Conservation (phyloP, 2,797 vertebrate genomes). For the Neomorphus geoffroyi region DNA sequence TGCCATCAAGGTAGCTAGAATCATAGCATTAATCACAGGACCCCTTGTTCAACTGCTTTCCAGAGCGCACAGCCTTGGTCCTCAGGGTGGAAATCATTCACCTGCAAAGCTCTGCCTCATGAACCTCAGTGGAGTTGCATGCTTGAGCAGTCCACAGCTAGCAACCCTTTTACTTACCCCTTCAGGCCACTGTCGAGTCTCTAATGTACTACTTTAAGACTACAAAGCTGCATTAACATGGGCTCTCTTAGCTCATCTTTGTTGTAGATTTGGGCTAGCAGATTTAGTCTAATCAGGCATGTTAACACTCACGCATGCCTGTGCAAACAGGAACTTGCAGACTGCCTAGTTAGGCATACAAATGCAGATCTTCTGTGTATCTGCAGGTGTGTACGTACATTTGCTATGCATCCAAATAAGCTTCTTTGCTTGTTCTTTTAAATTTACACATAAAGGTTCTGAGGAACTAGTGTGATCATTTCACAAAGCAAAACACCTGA, state of each 20-base stretch:
- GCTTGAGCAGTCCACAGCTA: accelerated
- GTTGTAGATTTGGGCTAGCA: not conserved
- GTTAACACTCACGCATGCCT: not conserved
- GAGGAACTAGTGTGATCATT: not conserved
- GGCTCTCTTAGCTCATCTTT: not conserved
- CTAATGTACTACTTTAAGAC: not conserved
- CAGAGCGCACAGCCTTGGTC: not conserved
- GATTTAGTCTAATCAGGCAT: not conserved
- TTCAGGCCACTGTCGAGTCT: not conserved
- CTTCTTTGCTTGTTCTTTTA: not conserved
- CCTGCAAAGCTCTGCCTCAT: not conserved
- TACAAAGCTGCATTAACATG: not conserved
- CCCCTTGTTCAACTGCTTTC: not conserved
- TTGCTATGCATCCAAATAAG: not conserved
- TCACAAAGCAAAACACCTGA: not conserved
- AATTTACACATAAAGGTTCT: not conserved
- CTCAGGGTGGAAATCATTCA: not conserved
- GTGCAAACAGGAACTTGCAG: not conserved
- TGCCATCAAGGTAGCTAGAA: accelerated
- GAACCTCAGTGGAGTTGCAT: not conserved
- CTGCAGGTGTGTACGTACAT: not conserved
- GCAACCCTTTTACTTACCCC: not conserved
- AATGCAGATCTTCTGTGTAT: not conserved
- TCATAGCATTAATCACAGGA: not conserved
- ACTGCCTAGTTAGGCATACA: not conserved